Evolutionary conservation across 1,140 invertebrate genomes (phyloP), one percentile per base, ranked within the genome.

Genomic region (Formica exsecta): DNA sequence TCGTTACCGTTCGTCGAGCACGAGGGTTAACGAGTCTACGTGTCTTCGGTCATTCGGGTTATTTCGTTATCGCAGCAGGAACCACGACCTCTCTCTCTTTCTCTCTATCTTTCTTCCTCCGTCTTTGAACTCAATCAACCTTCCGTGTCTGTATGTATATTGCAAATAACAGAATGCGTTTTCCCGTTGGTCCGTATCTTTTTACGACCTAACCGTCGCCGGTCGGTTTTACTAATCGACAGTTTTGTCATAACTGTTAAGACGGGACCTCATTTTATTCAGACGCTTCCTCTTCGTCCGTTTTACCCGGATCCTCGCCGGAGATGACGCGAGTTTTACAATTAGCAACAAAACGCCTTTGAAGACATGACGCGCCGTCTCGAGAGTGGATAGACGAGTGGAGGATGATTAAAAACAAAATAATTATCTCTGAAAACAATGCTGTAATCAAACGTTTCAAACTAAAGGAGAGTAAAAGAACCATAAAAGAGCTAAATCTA

Each of bases 91-190:
- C 70, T 75, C 61, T 66, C 29, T 66, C 36, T 75, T 29, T 48
- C 29, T 84, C 38, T 70, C 41, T 74, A 51, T 83, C 79, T 57
- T 7, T 54, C 61, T 65, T 41, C 54, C 48, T 25, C 51, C 51
- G 71, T 48, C 79, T 87, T 91, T 89, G 89, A 92, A 91, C 87
- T 91, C 87, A 89, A 92, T 92, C 89, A 90, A 89, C 87, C 89
- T 90, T 87, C 88, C 86, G 87, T 76, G 11, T 61, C 75, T 83
- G 79, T 83, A 83, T 83, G 70, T 59, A 71, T 65, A 79, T 89
- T 79, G 86, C 89, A 80, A 76, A 80, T 86, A 73, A 62, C 77
- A 88, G 86, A 92, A 91, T 86, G 85, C 90, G 73, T 86, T 88
- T 88, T 87, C 86, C 85, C 85, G 61, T 83, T 83, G 54, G 79